Base-by-base conservation (phyloP, 2,888 invertebrate species). In the Hirtodrosophila alboralis region DNA sequence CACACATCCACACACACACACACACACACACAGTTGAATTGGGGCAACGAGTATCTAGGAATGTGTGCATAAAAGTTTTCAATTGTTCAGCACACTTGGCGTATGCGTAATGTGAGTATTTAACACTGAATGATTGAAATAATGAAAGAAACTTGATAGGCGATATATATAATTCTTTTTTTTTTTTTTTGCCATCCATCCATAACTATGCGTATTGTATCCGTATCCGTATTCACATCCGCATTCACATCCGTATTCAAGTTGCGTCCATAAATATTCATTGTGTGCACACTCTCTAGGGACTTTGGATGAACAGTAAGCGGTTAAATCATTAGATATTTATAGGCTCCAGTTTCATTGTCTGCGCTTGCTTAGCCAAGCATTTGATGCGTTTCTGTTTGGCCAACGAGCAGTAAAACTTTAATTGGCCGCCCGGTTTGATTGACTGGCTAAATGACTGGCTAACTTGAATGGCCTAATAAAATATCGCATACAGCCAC, bases 381-480 rank as follows among this genome's bases (percentile, higher is more conserved):
- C 56, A 37, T 45, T 38, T 64, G 63, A 58, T 68, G 58, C 43
- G 44, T 49, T 53, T 56, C 51, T 49, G 52, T 65, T 65, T 53
- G 57, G 61, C 58, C 75, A 70, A 64, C 64, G 78, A 67, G 57
- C 76, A 76, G 79, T 79, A 63, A 78, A 79, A 78, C 69, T 78
- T 78, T 78, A 78, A 78, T 80, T 78, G 80, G 75, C 73, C 70
- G 62, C 63, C 75, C 66, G 43, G 70, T 70, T 77, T 78, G 78
- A 78, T 80, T 78, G 78, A 78, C 80, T 80, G 77, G 62, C 77
- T 69, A 77, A 79, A 78, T 77, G 80, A 79, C 80, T 79, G 77
- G 69, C 79, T 79, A 65, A 79, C 77, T n/a, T 75, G 80, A 78
- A 72, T 79, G 75, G 70, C 80, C 78, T 77, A 79, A 78, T 78